Base-by-base conservation (phyloP, 2,797 vertebrate genomes). In the Leuciscus waleckii region DNA sequence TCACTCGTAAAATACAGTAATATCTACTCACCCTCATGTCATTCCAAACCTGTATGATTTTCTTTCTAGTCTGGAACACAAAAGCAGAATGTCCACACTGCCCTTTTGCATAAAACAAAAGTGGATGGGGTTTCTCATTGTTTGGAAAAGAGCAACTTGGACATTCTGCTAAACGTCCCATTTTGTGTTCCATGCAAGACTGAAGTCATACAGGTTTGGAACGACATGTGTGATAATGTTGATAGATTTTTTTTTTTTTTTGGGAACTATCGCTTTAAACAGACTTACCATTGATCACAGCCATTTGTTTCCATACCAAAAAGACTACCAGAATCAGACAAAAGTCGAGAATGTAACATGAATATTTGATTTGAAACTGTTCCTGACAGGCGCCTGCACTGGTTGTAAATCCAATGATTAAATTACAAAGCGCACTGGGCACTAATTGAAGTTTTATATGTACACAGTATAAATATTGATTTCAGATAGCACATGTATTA, bases 371-470 rank as follows among this genome's bases (percentile, higher is more conserved):
- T 10, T 29, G 54, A 71, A 85, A 26, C 68, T 79, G 68, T 86
- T 81, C 67, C 79, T 83, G 75, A 37, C n/a, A 80, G 71, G 65
- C 69, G 80, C 69, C 43, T 68, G 23, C 68, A 4, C 68, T 85
- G 68, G 86, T 87, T 87, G 83, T 83, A 86, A 87, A 81, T 87
- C 32, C 76, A 81, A 35, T 69, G 76, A 89, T 89, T 87, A 81
- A 83, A 83, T 89, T 86, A 84, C 86, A 86, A 83, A 81, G 81
- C 75, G 61, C 80, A 70, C 61, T 46, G 32, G 51, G 46, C 81
- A 63, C 86, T 89, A 87, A 87, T 87, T 87, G 84, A 87, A 85
- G 79, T 84, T 85, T 87, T 84, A 87, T 79, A 81, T 80, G 81
- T 65, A 81, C 85, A 82, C 76, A 71, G 84, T 83, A 85, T 87